A percentile compares a stretch with the other conserved stretches of the same genome.
These are phyloP conservation scores for Zosterops borbonicus DNA, from an alignment of 2,113 vertebrate species.

Conservation along the genomic window DNA sequence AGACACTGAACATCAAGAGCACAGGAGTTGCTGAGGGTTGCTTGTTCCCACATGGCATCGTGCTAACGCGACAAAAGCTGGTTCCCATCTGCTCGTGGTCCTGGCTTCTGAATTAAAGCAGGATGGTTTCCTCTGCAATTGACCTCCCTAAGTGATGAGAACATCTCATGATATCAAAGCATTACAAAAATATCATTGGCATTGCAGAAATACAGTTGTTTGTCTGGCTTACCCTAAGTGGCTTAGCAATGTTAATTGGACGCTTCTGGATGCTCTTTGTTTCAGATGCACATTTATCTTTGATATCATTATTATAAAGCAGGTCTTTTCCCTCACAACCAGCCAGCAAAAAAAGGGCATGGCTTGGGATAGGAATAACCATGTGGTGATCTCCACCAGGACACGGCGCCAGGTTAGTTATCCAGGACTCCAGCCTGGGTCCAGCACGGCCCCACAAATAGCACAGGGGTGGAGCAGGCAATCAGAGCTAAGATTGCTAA, in stretches of 20 bases:
- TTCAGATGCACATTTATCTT: background rate
- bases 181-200: background rate
- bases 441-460: background rate
- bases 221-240: background rate
- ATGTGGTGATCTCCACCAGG: background rate
- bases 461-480: background rate
- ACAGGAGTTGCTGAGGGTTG: background rate
- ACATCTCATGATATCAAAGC: background rate
- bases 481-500: background rate
- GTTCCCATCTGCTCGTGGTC: background rate
- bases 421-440: background rate
- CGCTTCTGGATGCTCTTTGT: background rate
- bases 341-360: background rate
- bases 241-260: conserved; percentile 16
- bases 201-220: background rate
- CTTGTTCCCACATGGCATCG: fast-evolving
- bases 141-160: background rate
- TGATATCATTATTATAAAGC: background rate
- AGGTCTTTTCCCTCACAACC: background rate
- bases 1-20: fast-evolving
- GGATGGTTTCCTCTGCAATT: background rate
- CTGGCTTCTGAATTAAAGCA: background rate
- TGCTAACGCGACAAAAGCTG: fast-evolving
- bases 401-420: fast-evolving
- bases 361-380: background rate